Base-by-base conservation (phyloP, 2,113 vertebrate species). In the Pachyramphus minor region DNA sequence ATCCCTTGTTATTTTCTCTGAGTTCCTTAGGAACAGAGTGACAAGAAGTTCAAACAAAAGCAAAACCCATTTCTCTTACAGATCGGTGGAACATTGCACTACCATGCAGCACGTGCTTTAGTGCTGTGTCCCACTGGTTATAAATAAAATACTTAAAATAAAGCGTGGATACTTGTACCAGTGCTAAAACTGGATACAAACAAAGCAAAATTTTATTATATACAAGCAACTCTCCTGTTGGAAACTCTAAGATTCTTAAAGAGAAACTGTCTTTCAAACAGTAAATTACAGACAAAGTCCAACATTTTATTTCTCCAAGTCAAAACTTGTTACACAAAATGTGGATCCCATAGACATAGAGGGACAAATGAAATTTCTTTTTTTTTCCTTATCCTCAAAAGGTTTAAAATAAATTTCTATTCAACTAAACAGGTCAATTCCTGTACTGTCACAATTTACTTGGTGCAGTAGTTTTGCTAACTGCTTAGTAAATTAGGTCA, bases 91-190 rank as follows among this genome's bases (percentile, higher is more conserved):
- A 89, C 9, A 5, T 28, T 85, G 59, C 14, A 31, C 44, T 59
- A 39, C 42, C 0, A 0, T 16, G 37, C 9, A 79, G 45, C 58
- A 83, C 2, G 1, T 80, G 58, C 45, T 66, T 66, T 39, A 73
- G 63, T 18, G 59, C 76, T 74, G 30, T 42, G 47, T 94, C 31
- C 78, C 75, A 71, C 71, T 71, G 33, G 50, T 84, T 96, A 95
- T 87, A 96, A 95, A 96, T 94, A 93, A 88, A 88, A 80, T 33
- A 56, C 93, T 88, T 74, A 86, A 96, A 90, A 91, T 84, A 96
- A 75, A 87, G 4, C 11, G 1, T 33, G 60, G 63, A 85, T 84
- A 67, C 47, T 86, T 83, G 78, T 91, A 90, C 47, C 20, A 71
- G 37, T 37, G 52, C 59, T 94, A 91, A 71, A 91, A 93, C 16